A percentile compares a stretch with the other conserved stretches of the same genome.
Evolutionary conservation across 2,797 vertebrate genomes (phyloP).

Genomic region (Nyctibius grandis): DNA sequence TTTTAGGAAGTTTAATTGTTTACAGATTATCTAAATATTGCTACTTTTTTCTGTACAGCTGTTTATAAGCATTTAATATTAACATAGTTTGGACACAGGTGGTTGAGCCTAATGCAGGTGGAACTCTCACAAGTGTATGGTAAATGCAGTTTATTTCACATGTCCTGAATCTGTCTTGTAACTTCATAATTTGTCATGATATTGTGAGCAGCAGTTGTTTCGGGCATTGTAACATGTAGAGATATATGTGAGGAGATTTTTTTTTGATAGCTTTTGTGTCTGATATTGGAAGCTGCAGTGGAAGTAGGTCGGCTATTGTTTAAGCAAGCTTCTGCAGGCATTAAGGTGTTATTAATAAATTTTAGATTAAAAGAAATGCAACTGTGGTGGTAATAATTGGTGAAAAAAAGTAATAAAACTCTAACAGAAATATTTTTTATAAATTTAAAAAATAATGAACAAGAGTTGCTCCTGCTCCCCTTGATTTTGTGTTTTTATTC

Average conservation of each 20-base stretch:
- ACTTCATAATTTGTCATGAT: background rate
- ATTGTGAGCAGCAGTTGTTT: background rate
- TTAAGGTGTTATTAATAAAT: background rate
- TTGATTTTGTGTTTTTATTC: background rate
- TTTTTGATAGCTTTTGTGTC: background rate
- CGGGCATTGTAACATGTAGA: background rate
- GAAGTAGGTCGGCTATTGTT: background rate
- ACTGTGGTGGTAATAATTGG: background rate
- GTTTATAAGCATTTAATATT: background rate
- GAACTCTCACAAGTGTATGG: background rate
- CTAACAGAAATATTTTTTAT: background rate
- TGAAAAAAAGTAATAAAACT: background rate
- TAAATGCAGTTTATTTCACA: background rate
- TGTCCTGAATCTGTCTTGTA: background rate
- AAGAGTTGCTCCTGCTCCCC: background rate
- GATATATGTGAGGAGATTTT: background rate
- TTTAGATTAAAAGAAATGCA: background rate
- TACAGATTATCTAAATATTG: background rate
- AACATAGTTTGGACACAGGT: accelerated
- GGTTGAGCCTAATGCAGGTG: background rate
- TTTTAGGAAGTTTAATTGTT: background rate
- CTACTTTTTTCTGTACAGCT: background rate
- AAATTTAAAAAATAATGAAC: background rate
- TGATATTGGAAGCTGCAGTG: background rate
- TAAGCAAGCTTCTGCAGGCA: background rate